These are phyloP conservation scores for Chaitophorus viminalis DNA, from an alignment of 2,888 invertebrate species.

Conservation along the genomic window DNA sequence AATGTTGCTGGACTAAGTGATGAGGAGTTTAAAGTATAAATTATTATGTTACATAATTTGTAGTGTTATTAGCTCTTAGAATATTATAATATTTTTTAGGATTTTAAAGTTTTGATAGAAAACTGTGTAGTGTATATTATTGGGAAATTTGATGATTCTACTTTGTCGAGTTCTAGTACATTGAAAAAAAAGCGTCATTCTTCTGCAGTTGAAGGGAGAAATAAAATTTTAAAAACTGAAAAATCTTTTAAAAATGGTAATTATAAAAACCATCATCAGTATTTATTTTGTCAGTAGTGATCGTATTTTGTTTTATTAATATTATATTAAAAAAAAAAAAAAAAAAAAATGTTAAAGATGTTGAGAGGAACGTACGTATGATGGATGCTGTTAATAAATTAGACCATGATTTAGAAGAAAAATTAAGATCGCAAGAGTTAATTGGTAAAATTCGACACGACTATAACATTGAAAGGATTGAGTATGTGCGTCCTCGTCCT, in stretches of 20 bases:
- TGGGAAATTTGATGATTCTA: slow-evolving; percentile 71
- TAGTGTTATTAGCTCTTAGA: not conserved
- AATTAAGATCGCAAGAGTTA: slow-evolving; percentile 71
- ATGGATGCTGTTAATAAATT: slow-evolving; percentile 71
- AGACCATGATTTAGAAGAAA: slow-evolving; percentile 75
- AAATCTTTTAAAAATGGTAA: slow-evolving; percentile 42
- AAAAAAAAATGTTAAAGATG: slow-evolving; percentile 17
- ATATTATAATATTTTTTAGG: slow-evolving; percentile 65
- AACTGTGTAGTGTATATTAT: slow-evolving; percentile 89
- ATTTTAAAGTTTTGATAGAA: slow-evolving; percentile 81
- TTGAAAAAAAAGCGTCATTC: slow-evolving; percentile 36
- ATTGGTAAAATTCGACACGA: slow-evolving; percentile 75
- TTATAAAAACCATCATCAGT: not conserved
- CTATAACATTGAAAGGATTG: slow-evolving; percentile 71
- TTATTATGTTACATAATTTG: not conserved
- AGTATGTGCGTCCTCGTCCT: slow-evolving; percentile 79
- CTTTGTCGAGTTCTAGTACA: not conserved
- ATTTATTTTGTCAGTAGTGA: no score
- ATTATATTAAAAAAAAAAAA: slow-evolving; percentile 63
- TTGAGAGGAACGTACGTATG: slow-evolving; percentile 65
- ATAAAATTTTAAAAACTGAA: slow-evolving; percentile 53
- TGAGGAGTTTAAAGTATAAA: slow-evolving; percentile 77
- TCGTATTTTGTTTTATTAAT: slow-evolving; percentile 12
- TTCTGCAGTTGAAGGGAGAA: slow-evolving; percentile 30
- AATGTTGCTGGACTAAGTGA: slow-evolving; percentile 82